Conservation (phyloP, 2,888 invertebrate species). For the Apamea crenata region DNA sequence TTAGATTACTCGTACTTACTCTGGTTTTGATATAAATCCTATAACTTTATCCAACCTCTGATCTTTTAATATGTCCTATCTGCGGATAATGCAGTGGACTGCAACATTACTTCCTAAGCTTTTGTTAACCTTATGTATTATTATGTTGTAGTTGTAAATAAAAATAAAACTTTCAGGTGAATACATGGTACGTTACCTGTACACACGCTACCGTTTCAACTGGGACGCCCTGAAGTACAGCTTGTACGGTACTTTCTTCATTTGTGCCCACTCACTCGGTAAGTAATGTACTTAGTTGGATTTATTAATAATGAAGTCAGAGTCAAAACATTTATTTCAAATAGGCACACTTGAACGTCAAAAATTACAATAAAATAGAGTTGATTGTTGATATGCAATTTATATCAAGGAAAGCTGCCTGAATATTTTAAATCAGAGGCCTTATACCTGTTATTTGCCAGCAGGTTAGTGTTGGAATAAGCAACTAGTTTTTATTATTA, state of each 20-base stretch:
- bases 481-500: background rate
- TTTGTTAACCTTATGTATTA: too few relatives aligned
- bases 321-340: too few relatives aligned
- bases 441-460: background rate
- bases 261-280: slow-evolving; percentile 84
- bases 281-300: slow-evolving; percentile 55
- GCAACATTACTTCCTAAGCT: too few relatives aligned
- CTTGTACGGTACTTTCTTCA: slow-evolving; percentile 84
- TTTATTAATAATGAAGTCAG: background rate
- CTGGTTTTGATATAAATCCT: background rate
- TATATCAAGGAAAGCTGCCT: too few relatives aligned
- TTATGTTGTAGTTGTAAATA: too few relatives aligned
- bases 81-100: too few relatives aligned
- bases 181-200: slow-evolving; percentile 84
- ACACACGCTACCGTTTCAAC: slow-evolving; percentile 85
- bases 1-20: background rate
- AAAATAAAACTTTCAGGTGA: slow-evolving; percentile 89
- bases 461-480: background rate
- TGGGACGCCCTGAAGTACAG: slow-evolving; percentile 89
- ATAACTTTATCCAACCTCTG: too few relatives aligned
- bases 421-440: background rate
- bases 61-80: too few relatives aligned
- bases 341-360: too few relatives aligned
- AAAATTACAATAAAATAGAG: too few relatives aligned
- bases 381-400: too few relatives aligned